These are phyloP conservation scores for Lasioglossum vierecki DNA, from an alignment of 2,888 invertebrate genomes.

Conservation along the genomic window DNA sequence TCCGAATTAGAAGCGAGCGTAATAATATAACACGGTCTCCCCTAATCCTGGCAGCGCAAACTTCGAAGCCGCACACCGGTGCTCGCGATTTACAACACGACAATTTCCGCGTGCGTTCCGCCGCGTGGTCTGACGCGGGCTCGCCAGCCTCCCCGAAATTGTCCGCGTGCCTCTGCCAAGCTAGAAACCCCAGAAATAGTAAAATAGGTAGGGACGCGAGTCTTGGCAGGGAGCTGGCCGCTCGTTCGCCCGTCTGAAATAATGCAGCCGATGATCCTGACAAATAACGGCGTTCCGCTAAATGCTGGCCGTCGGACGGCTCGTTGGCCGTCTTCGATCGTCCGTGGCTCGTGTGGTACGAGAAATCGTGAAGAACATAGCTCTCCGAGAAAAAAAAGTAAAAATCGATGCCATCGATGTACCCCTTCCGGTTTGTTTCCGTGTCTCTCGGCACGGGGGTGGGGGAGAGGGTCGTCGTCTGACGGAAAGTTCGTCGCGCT, in stretches of 20 bases:
- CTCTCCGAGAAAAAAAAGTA: neutral
- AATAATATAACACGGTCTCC: neutral
- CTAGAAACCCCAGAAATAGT: constrained; percentile 50
- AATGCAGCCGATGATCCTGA: constrained; percentile 48
- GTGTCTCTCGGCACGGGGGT: neutral
- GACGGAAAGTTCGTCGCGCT: neutral
- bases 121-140: neutral
- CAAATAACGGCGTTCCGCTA: constrained; percentile 29
- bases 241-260: constrained; percentile 36
- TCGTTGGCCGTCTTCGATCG: neutral
- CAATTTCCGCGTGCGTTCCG: constrained; percentile 19
- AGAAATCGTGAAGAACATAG: neutral
- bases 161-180: constrained; percentile 27
- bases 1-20: constrained; percentile 3
- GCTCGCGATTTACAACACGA: constrained; percentile 3
- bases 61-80: constrained; percentile 3
- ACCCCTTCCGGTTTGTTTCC: constrained; percentile 10
- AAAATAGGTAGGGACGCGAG: constrained; percentile 34
- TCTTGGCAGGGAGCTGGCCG: constrained; percentile 45
- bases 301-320: constrained; percentile 46
- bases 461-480: neutral
- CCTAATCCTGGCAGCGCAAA: constrained; percentile 1
- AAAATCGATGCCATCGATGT: neutral
- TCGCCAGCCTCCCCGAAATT: constrained; percentile 6
- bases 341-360: neutral